phyloP scores from a whole-genome alignment of 2,113 vertebrate genomes.

The Quiscalus mexicanus region DNA sequence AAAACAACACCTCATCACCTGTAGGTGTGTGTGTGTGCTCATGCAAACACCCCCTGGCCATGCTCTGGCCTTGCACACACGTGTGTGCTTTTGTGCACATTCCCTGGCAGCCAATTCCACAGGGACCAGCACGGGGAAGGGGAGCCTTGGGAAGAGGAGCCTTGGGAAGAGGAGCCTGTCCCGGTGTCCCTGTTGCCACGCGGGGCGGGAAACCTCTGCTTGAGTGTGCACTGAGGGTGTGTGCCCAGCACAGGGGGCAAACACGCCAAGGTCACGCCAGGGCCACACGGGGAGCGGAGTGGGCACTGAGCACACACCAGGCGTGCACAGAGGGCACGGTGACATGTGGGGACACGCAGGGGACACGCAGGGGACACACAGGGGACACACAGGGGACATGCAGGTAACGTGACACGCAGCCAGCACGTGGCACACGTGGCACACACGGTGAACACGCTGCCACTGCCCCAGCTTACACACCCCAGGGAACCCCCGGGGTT shows the following conservation, averaged over 20 bases:
- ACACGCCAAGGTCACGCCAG: rapidly evolving
- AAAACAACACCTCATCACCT: rapidly evolving
- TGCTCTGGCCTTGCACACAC: background rate
- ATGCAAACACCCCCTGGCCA: background rate
- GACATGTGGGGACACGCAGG: rapidly evolving
- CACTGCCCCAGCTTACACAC: background rate
- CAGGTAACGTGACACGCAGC: background rate
- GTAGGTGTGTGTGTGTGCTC: rapidly evolving
- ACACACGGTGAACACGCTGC: background rate
- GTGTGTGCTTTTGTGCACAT: background rate
- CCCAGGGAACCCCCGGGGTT: background rate
- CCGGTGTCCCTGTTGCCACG: background rate
- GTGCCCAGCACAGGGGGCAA: background rate
- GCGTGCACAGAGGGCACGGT: rapidly evolving
- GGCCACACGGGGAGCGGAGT: rapidly evolving
- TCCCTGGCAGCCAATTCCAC: background rate
- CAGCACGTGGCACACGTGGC: background rate
- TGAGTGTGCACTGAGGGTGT: background rate
- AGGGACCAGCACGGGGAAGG: background rate
- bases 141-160: background rate
- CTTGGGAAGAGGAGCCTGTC: background rate
- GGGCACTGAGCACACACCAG: rapidly evolving
- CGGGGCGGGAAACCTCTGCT: background rate
- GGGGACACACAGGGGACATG: too few relatives aligned
- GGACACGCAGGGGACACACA: background rate